phyloP scores from a whole-genome alignment of 2,888 invertebrate genomes.

The Netelia fuscicornis region DNA sequence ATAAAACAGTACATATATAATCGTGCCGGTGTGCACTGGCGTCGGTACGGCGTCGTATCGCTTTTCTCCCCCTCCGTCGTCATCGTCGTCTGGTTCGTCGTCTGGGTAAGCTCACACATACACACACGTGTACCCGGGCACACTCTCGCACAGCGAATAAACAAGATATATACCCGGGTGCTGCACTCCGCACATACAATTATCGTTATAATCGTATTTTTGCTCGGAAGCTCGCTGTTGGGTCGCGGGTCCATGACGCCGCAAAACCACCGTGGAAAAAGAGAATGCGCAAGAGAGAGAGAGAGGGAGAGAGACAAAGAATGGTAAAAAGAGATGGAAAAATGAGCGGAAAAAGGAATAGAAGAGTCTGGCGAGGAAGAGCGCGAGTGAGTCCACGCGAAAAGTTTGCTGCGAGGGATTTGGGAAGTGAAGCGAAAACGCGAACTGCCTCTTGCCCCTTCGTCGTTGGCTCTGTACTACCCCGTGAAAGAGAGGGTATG shows the following conservation, averaged over 20 bases:
- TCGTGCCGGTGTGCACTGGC: slow-evolving; percentile 28
- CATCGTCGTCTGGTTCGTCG: slow-evolving; percentile 59
- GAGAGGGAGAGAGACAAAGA: background rate
- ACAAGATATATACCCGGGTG: slow-evolving; percentile 77
- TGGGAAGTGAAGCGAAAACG: slow-evolving; percentile 80
- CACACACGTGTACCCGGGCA: slow-evolving; percentile 58
- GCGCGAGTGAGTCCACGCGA: slow-evolving; percentile 54
- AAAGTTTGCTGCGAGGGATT: slow-evolving; percentile 82
- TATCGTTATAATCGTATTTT: slow-evolving; percentile 84
- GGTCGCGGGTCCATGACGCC: slow-evolving; percentile 62
- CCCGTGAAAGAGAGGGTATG: slow-evolving; percentile 40
- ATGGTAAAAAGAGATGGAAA: slow-evolving; percentile 43
- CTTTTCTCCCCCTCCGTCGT: slow-evolving; percentile 35
- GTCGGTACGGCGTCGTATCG: slow-evolving; percentile 51
- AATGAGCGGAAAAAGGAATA: slow-evolving; percentile 54
- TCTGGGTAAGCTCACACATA: slow-evolving; percentile 72
- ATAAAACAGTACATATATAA: slow-evolving; percentile 39
- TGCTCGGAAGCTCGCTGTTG: slow-evolving; percentile 76
- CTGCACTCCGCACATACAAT: slow-evolving; percentile 82
- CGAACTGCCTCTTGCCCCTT: slow-evolving; percentile 63
- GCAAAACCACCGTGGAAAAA: slow-evolving; percentile 52
- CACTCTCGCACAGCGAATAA: slow-evolving; percentile 78
- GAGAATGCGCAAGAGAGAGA: slow-evolving; percentile 14
- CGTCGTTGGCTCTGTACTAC: slow-evolving; percentile 21
- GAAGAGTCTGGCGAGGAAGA: slow-evolving; percentile 28